phyloP scores from a whole-genome alignment of 2,888 invertebrate species.

The Stenodema calcarata region DNA sequence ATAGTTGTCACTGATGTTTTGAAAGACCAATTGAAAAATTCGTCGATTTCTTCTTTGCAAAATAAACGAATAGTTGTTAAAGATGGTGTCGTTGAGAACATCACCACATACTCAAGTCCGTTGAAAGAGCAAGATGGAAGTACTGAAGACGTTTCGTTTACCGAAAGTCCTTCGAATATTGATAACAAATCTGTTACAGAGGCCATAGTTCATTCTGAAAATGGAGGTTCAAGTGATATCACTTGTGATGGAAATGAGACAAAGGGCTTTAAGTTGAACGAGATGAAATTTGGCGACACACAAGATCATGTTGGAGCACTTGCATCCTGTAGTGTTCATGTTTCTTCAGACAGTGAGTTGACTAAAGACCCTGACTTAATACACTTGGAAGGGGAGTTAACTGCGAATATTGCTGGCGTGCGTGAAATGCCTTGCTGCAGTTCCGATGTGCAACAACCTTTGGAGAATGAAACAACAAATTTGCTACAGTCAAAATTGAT shows the following conservation, averaged over 20 bases:
- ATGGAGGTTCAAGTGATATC: not conserved
- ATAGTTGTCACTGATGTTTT: not conserved
- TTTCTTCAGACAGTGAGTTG: too few relatives aligned
- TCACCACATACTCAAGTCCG: not conserved
- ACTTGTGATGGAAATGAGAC: not conserved
- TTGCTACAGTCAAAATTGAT: too few relatives aligned
- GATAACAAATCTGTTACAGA: not conserved
- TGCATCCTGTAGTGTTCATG: too few relatives aligned
- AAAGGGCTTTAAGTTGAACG: not conserved
- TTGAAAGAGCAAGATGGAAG: not conserved
- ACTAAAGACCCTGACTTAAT: too few relatives aligned
- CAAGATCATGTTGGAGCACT: not conserved
- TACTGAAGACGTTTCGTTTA: not conserved
- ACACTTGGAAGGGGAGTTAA: too few relatives aligned
- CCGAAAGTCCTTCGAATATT: not conserved
- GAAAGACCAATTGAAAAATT: not conserved
- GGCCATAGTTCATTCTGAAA: not conserved
- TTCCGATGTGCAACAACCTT: not conserved
- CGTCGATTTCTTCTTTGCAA: not conserved
- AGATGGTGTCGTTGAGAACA: not conserved
- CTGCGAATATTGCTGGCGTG: not conserved
- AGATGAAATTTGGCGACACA: not conserved
- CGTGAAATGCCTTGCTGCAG: not conserved
- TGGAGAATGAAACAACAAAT: too few relatives aligned
- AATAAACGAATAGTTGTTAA: not conserved